A percentile compares a stretch with the other conserved stretches of the same genome.
These are phyloP conservation scores for Hassar affinis DNA, from an alignment of 2,113 vertebrate genomes.

Conservation along the genomic window DNA sequence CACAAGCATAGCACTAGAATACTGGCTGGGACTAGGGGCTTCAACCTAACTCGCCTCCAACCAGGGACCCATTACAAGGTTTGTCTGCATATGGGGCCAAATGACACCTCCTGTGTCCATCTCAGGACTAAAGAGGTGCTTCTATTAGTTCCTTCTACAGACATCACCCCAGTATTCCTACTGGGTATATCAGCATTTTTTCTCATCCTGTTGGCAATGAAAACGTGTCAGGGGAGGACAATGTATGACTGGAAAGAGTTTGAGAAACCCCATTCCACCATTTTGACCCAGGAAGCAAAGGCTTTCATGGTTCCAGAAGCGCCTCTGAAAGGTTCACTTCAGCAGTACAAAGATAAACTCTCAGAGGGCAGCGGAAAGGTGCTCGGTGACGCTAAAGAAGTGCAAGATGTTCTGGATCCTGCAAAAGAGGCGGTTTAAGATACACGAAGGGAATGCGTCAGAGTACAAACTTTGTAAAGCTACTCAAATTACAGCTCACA, in stretches of 20 bases:
- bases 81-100: constrained; percentile 80
- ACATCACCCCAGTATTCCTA: constrained; percentile 67
- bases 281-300: constrained; percentile 59
- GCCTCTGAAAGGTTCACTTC: background rate
- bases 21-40: constrained; percentile 81
- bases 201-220: constrained; percentile 72
- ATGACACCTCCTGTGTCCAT: constrained; percentile 70
- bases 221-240: constrained; percentile 56
- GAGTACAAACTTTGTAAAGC: constrained; percentile 40
- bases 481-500: constrained; percentile 40
- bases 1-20: constrained; percentile 75
- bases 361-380: constrained; percentile 46
- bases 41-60: constrained; percentile 88
- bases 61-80: constrained; percentile 84
- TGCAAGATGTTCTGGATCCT: constrained; percentile 52
- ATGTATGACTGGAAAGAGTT: constrained; percentile 50
- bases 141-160: constrained; percentile 54
- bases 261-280: constrained; percentile 51
- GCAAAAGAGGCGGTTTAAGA: constrained; percentile 47
- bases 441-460: constrained; percentile 26
- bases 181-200: constrained; percentile 69
- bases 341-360: constrained; percentile 36
- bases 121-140: constrained; percentile 78
- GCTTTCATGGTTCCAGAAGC: constrained; percentile 49
- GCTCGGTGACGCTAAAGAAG: constrained; percentile 40